These are phyloP conservation scores for Heliconius himera DNA, from an alignment of 1,140 invertebrate genomes.

Conservation along the genomic window DNA sequence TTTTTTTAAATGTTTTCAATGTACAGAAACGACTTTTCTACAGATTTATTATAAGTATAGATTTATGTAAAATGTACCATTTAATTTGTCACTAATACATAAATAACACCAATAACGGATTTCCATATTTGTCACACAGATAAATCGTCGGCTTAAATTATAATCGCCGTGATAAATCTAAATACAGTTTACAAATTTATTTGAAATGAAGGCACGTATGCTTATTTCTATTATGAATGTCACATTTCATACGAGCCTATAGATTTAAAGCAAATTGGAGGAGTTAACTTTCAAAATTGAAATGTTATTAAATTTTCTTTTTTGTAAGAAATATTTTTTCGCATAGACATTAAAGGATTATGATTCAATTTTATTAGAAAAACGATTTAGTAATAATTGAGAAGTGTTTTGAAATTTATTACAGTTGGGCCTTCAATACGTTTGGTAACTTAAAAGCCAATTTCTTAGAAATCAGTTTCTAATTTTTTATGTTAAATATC, in stretches of 20 bases:
- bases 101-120: constrained; percentile 12
- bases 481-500: background rate
- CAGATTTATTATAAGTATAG: too few species aligned
- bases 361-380: background rate
- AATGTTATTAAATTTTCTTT: background rate
- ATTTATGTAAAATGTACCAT: background rate
- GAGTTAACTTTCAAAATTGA: background rate
- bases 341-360: background rate
- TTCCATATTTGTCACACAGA: background rate
- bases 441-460: background rate
- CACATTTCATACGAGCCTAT: constrained; percentile 1
- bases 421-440: background rate
- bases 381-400: background rate
- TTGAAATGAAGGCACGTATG: constrained; percentile 24
- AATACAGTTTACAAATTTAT: constrained; percentile 28
- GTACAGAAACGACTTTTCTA: too few species aligned
- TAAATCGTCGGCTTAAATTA: constrained; percentile 31
- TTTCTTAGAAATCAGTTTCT: background rate
- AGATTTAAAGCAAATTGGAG: background rate
- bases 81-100: constrained; percentile 9
- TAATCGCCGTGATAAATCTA: constrained; percentile 30
- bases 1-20: too few species aligned
- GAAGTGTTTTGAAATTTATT: background rate
- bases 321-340: background rate
- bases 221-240: constrained; percentile 27